Conservation (phyloP, 35 echinoderm and acorn worm genomes). For the Eucidaris tribuloides region DNA sequence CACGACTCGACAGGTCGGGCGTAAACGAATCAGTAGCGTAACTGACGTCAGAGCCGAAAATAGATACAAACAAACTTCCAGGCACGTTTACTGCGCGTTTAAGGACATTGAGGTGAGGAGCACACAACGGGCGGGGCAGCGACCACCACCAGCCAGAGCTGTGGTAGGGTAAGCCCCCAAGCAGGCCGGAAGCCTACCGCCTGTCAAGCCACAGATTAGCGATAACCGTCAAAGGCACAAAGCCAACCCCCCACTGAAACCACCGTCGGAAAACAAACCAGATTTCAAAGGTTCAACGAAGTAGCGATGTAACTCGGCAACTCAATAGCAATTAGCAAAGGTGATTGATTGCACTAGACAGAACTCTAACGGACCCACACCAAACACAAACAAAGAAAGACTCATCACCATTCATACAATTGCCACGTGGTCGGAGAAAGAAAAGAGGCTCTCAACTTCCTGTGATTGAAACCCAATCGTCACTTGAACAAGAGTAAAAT, state of each 20-base stretch:
- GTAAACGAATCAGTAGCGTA: neutral
- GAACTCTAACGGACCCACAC: neutral
- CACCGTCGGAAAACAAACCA: no score
- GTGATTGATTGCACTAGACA: neutral
- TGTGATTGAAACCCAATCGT: neutral
- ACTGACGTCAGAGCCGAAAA: neutral
- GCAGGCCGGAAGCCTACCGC: neutral
- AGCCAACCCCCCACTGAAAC: neutral
- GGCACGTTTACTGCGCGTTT: neutral
- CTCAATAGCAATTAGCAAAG: neutral
- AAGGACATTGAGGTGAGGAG: neutral
- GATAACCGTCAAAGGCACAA: neutral
- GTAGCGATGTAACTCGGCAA: no score
- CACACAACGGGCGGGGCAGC: neutral
- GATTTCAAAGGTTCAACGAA: no score
- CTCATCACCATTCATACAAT: no score
- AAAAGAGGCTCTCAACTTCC: neutral
- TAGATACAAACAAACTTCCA: neutral
- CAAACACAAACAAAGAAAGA: neutral
- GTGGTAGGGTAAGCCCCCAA: neutral
- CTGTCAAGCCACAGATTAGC: neutral
- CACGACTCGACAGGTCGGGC: neutral
- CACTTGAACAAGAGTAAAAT: slow-evolving; percentile 12
- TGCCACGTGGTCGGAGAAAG: no score
- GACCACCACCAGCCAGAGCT: neutral